phyloP scores from a whole-genome alignment of 2,113 vertebrate genomes.

The Calonectris borealis region DNA sequence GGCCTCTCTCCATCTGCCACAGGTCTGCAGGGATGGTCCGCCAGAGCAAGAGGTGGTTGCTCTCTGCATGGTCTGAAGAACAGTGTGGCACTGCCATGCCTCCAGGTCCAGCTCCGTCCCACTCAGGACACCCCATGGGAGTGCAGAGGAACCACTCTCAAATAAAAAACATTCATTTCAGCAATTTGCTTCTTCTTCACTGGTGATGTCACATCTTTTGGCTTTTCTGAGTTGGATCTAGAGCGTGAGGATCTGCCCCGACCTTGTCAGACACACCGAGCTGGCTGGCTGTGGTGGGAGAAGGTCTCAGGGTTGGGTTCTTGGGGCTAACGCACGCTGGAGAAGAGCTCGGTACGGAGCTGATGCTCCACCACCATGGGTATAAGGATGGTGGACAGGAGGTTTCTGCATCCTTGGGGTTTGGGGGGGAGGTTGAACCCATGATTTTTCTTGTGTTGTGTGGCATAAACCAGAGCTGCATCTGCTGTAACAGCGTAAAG shows the following conservation, averaged over 20 bases:
- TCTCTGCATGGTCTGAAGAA: neutral
- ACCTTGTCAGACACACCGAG: rapidly evolving
- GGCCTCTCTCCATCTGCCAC: neutral
- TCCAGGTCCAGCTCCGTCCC: neutral
- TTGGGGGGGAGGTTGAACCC: neutral
- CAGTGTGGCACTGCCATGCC: too few relatives aligned
- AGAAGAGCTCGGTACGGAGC: neutral
- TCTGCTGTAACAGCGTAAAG: rapidly evolving
- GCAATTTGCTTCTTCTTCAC: neutral
- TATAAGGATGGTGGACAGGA: too few relatives aligned
- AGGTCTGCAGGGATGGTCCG: neutral
- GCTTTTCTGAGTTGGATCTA: neutral
- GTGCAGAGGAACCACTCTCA: neutral
- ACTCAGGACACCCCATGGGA: neutral
- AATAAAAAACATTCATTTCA: neutral
- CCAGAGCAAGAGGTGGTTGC: neutral
- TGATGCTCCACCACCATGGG: neutral
- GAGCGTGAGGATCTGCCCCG: too few relatives aligned
- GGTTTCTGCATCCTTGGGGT: neutral
- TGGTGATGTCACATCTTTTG: neutral
- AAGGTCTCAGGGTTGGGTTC: neutral
- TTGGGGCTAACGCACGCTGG: rapidly evolving
- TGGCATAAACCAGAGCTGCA: neutral
- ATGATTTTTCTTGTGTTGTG: rapidly evolving
- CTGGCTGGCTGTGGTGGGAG: neutral